Conservation (phyloP, 2,888 invertebrate genomes). For the Polydrusus pterygomalis region DNA sequence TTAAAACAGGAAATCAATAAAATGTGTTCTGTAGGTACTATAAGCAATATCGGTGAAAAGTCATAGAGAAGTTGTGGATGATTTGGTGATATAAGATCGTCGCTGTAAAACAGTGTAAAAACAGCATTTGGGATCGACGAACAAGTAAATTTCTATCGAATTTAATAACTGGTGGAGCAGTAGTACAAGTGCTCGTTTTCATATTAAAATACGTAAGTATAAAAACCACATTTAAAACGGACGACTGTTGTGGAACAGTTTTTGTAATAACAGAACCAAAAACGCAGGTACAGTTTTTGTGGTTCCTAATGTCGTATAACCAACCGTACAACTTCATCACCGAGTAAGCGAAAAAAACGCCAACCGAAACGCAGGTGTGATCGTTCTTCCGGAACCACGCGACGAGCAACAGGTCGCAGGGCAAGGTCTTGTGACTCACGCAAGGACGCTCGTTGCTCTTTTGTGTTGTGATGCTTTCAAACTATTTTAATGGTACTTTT, state of each 20-base stretch:
- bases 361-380: constrained; percentile 10
- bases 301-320: background rate
- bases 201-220: too few species aligned
- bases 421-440: constrained; percentile 20
- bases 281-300: background rate
- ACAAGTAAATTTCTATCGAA: too few species aligned
- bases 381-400: constrained; percentile 18
- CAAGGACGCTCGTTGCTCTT: constrained; percentile 22
- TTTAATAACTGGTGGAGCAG: too few species aligned
- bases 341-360: background rate
- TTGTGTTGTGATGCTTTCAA: constrained; percentile 16
- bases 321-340: background rate
- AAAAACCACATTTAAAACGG: too few species aligned
- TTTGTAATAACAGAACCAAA: background rate
- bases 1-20: too few species aligned
- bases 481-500: constrained; percentile 15
- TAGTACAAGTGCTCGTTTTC: too few species aligned
- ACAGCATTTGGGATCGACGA: too few species aligned
- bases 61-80: too few species aligned
- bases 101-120: too few species aligned
- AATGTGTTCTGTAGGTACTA: too few species aligned
- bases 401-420: constrained; percentile 10
- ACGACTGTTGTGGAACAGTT: background rate
- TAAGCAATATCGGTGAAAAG: too few species aligned
- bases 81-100: too few species aligned